Base-by-base conservation (phyloP, 2,797 vertebrate species). In the Cichlasoma orientale region DNA sequence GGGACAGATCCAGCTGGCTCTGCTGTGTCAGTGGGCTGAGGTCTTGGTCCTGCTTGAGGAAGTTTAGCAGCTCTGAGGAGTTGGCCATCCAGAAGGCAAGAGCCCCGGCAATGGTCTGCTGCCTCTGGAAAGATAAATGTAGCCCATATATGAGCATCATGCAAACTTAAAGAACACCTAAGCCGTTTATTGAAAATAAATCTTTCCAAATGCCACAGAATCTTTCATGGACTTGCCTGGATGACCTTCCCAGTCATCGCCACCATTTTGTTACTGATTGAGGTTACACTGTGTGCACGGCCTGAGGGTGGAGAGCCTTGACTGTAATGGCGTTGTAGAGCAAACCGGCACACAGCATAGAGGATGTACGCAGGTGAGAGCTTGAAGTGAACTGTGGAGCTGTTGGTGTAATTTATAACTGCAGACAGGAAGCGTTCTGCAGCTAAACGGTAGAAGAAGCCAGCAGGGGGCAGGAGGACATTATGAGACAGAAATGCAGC, bases 1-100 rank as follows among this genome's bases (percentile, higher is more conserved):
- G 96, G 7, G 97, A 96, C 81, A 99, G 92, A 56, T 96, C 93
- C 80, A 95, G 95, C 87, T 98, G 98, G 27, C 97, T 95, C 18
- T 97, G 96, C 85, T 93, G 78, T 0, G 97, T 99, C 82, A 97
- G 91, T 10, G 91, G 92, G 58, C 95, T 92, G 5, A 99, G 96
- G 69, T 98, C 96, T 58, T 93, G 84, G 91, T 99, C 98, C 66
- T 96, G 96, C 88, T 97, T 97, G 74, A 99, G 86, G 87, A 99
- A 98, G 93, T 98, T 98, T 63, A 98, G 94, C 23, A 99, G 94
- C 81, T 99, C 98, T 2, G 98, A 98, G 25, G 96, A 93, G 85
- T 99, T 99, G 82, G 98, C 96, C 97, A 98, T 96, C 97, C 98
- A 99, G 91, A 99, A 99, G 80, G 96, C 96, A 58, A 98, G 96